Evolutionary conservation across 1,140 invertebrate species (phyloP).

Genomic region (Drosophila kohkoa): DNA sequence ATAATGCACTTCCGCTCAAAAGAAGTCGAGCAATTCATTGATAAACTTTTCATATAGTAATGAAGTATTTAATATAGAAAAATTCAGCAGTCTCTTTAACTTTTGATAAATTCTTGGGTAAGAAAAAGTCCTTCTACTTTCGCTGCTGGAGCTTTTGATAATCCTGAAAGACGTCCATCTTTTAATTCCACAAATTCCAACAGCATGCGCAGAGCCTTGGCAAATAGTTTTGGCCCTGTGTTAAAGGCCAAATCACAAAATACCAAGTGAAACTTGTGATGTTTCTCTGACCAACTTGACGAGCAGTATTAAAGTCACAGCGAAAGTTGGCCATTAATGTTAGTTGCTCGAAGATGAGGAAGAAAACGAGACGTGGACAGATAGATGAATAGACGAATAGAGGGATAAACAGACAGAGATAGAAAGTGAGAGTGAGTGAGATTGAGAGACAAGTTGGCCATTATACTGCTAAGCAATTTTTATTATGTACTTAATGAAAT

Average conservation of each 20-base stretch:
- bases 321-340: conserved; percentile 18
- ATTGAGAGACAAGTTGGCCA: conserved; percentile 10
- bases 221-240: conserved; percentile 3
- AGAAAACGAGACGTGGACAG: background rate
- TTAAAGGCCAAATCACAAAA: conserved; percentile 4
- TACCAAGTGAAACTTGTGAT: conserved; percentile 6
- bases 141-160: background rate
- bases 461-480: conserved; percentile 56
- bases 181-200: conserved; percentile 7
- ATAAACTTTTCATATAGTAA: too few relatives aligned
- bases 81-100: too few relatives aligned
- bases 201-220: background rate
- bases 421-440: background rate
- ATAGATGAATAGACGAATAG: background rate
- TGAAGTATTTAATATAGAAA: too few relatives aligned
- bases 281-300: too few relatives aligned
- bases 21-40: too few relatives aligned
- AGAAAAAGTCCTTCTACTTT: background rate
- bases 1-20: too few relatives aligned
- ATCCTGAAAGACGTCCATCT: conserved; percentile 1
- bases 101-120: too few relatives aligned
- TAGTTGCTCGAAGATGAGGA: background rate
- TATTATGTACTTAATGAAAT: conserved; percentile 77
- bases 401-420: background rate
- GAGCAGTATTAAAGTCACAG: conserved; percentile 9